Percentiles rank a stretch among this genome's conserved stretches.
Conservation (phyloP, 1,140 invertebrate genomes). For the Anastrepha ludens region DNA sequence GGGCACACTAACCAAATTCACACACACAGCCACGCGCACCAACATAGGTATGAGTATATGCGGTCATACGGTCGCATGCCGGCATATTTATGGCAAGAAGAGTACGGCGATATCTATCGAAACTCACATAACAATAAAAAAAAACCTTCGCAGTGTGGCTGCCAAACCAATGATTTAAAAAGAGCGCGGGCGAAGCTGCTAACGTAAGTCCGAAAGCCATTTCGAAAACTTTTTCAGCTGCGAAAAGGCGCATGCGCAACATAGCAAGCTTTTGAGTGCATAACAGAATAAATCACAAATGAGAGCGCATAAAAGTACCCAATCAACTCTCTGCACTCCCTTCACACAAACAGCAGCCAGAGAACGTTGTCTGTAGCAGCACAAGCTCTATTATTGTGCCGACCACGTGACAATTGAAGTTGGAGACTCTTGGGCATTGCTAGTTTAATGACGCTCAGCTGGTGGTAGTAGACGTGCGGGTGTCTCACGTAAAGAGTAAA, state of each 20-base stretch:
- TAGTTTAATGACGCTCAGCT: neutral
- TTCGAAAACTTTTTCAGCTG: slow-evolving; percentile 7
- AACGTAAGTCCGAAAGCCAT: neutral
- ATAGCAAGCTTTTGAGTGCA: neutral
- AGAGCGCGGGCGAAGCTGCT: slow-evolving; percentile 32
- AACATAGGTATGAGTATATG: neutral
- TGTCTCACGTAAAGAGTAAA: neutral
- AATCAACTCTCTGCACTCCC: too few species aligned
- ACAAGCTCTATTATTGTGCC: neutral
- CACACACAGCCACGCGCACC: neutral
- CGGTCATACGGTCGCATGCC: slow-evolving; percentile 22
- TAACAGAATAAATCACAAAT: too few species aligned
- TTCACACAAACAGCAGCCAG: too few species aligned
- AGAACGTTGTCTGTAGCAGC: neutral
- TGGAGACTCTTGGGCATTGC: neutral
- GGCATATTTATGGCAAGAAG: slow-evolving; percentile 11
- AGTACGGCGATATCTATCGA: neutral
- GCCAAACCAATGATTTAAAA: neutral
- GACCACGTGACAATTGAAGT: slow-evolving; percentile 10
- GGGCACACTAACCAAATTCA: neutral
- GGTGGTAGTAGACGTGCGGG: neutral
- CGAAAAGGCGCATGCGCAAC: neutral
- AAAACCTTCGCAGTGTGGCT: neutral
- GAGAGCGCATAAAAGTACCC: too few species aligned
- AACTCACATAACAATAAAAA: neutral